Conservation (phyloP, 2,113 vertebrate genomes). For the Tragulus kanchil region DNA sequence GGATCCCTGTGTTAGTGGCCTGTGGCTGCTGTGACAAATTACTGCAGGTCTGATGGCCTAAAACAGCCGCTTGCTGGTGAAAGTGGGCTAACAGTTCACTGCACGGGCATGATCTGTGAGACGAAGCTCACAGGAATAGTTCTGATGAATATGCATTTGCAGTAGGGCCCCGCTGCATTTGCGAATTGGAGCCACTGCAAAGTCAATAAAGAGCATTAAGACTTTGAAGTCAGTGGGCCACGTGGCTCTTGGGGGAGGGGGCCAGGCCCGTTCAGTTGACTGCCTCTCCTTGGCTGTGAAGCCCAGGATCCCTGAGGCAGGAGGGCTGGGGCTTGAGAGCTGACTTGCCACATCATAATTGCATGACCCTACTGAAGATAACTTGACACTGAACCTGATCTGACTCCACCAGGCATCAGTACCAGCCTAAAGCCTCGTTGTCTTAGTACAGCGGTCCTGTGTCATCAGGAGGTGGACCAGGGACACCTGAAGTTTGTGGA, state of each 20-base stretch:
- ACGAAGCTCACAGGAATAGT: constrained; percentile 30
- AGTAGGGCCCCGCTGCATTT: constrained; percentile 6
- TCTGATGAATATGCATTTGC: constrained; percentile 72
- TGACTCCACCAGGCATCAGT: too few species aligned
- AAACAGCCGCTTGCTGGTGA: too few species aligned
- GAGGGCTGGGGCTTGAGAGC: background rate
- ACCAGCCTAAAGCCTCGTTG: background rate
- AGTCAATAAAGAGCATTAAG: constrained; percentile 55
- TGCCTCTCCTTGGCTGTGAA: constrained; percentile 6
- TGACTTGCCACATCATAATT: background rate
- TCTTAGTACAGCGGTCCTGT: background rate
- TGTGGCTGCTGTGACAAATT: background rate
- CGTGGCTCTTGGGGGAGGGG: background rate
- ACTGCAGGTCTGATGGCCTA: background rate
- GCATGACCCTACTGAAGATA: background rate
- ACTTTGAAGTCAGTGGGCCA: constrained; percentile 57
- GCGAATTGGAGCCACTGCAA: constrained; percentile 46
- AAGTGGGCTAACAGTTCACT: too few species aligned
- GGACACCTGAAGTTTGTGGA: too few species aligned
- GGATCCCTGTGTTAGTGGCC: too few species aligned
- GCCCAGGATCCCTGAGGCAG: background rate
- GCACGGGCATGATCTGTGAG: constrained; percentile 73
- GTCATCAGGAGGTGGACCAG: background rate
- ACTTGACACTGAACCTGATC: background rate
- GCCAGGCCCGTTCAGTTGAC: too few species aligned